Conservation (phyloP, 1,140 invertebrate species). For the Hyles vespertilio region DNA sequence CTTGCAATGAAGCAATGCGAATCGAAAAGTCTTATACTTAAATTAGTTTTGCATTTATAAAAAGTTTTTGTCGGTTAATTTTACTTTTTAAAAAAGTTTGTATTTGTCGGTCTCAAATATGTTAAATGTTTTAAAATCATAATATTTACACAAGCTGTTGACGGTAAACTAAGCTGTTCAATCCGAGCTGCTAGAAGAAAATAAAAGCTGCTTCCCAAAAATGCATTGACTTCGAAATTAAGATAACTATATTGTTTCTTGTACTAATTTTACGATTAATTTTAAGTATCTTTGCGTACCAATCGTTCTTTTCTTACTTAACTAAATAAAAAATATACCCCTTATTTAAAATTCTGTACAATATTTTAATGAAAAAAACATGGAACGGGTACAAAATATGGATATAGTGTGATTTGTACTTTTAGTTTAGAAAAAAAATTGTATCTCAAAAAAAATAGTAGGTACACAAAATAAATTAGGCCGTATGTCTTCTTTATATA, state of each 20-base stretch:
- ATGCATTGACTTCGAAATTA: conserved; percentile 10
- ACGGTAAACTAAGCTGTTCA: too few species aligned
- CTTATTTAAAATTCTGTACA: conserved; percentile 32
- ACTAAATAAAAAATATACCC: conserved; percentile 20
- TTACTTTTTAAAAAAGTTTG: too few species aligned
- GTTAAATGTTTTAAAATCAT: not conserved
- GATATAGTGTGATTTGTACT: too few species aligned
- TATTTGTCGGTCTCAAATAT: too few species aligned
- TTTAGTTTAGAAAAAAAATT: too few species aligned
- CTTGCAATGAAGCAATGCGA: too few species aligned
- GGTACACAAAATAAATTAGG: too few species aligned
- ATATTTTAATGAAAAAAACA: conserved; percentile 20
- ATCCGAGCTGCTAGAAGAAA: conserved; percentile 4
- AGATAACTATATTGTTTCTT: conserved; percentile 9
- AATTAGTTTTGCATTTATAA: too few species aligned
- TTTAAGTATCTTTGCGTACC: conserved; percentile 34
- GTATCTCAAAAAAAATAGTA: too few species aligned
- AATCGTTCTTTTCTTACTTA: conserved; percentile 18
- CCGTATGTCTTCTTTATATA: too few species aligned
- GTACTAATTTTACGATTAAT: conserved; percentile 5
- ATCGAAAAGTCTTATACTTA: too few species aligned
- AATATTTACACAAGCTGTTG: conserved; percentile 5
- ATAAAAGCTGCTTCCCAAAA: conserved; percentile 23
- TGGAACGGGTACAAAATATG: conserved; percentile 17
- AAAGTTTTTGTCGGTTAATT: too few species aligned